These are phyloP conservation scores for Rallus limicola DNA, from an alignment of 2,113 vertebrate species.

Conservation along the genomic window DNA sequence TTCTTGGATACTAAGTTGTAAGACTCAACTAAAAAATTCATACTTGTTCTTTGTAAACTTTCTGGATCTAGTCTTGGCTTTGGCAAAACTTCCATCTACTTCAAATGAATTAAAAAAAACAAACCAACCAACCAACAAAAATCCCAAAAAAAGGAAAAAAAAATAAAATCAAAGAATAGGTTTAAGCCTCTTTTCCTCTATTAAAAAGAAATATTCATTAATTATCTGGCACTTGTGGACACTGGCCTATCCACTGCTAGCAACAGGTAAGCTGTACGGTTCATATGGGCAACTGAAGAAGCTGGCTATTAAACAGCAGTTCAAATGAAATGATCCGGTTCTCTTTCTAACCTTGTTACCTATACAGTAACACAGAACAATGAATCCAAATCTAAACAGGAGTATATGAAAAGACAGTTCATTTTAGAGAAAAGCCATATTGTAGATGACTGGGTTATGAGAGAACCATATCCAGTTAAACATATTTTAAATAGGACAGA, in stretches of 20 bases:
- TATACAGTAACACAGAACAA: neutral
- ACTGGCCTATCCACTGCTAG: neutral
- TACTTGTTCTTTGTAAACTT: constrained; percentile 2
- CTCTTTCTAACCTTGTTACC: neutral
- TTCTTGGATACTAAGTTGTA: constrained; percentile 56
- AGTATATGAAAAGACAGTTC: neutral
- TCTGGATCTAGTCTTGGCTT: neutral
- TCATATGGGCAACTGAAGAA: neutral
- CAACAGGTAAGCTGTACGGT: neutral
- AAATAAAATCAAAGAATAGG: neutral
- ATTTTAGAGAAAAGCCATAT: neutral
- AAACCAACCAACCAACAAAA: too few relatives aligned
- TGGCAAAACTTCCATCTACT: neutral
- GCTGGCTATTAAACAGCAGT: neutral
- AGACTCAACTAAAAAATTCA: constrained; percentile 23
- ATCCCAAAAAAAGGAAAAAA: neutral
- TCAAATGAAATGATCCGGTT: neutral
- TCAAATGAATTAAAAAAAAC: neutral
- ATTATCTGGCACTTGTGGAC: neutral
- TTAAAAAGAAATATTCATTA: neutral
- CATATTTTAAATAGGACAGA: neutral
- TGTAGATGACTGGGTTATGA: neutral
- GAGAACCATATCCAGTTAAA: neutral
- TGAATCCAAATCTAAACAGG: neutral
- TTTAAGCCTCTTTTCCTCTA: neutral